Evolutionary conservation across 1,140 invertebrate species (phyloP).

Genomic region (Lordiphosa mommai): DNA sequence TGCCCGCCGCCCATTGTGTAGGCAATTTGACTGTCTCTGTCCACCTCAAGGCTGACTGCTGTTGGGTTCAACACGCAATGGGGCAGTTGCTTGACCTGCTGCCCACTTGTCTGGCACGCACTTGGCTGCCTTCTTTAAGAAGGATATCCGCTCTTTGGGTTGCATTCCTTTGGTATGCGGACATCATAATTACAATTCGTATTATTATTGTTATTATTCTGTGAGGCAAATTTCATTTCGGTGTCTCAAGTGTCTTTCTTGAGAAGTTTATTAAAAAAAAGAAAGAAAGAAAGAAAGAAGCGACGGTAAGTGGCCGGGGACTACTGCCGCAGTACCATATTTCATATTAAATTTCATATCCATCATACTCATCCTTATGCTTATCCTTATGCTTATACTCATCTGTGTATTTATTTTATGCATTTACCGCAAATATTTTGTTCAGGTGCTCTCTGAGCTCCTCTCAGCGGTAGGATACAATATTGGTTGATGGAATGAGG

Average conservation of each 20-base stretch:
- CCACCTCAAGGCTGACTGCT: constrained; percentile 25
- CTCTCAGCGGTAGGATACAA: constrained; percentile 18
- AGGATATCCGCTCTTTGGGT: constrained; percentile 54
- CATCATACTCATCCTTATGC: constrained; percentile 30
- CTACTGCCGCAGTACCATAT: constrained; percentile 6
- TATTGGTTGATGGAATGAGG: constrained; percentile 20
- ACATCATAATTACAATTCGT: constrained; percentile 48
- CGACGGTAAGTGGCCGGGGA: constrained; percentile 2
- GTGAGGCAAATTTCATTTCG: constrained; percentile 46
- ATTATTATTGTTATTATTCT: constrained; percentile 44
- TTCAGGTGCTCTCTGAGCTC: constrained; percentile 25
- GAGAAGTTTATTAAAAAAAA: constrained; percentile 52
- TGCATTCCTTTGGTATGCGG: constrained; percentile 32
- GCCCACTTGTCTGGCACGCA: constrained; percentile 36
- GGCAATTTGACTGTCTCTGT: constrained; percentile 40
- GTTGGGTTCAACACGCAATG: constrained; percentile 42
- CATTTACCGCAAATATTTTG: constrained; percentile 47
- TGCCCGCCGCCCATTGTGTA: constrained; percentile 24
- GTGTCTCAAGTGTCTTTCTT: constrained; percentile 34
- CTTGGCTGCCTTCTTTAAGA: constrained; percentile 44
- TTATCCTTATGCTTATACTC: background rate
- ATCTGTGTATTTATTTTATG: constrained; percentile 50
- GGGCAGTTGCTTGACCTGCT: constrained; percentile 16
- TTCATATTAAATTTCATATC: constrained; percentile 43
- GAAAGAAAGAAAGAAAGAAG: background rate